Conservation (phyloP, 2,797 vertebrate species). For the Benthosema pterotum region DNA sequence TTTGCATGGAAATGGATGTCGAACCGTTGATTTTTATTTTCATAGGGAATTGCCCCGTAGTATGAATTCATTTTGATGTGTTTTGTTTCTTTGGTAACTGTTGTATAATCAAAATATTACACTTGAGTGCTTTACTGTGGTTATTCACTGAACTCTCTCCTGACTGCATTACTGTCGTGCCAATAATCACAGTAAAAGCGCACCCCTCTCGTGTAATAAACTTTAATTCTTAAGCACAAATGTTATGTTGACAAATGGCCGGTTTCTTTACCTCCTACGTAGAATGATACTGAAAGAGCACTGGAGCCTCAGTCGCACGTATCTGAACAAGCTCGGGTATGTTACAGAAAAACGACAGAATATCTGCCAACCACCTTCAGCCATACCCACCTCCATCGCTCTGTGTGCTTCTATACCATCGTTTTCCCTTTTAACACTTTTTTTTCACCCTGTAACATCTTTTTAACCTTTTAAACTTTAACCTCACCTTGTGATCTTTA, state of each 20-base stretch:
- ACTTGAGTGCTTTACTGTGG: too few species aligned
- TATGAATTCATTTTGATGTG: too few species aligned
- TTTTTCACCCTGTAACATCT: neutral
- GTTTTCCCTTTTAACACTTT: neutral
- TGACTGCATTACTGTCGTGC: too few species aligned
- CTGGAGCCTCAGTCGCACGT: slow-evolving; percentile 78
- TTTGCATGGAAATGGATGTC: too few species aligned
- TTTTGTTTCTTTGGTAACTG: too few species aligned
- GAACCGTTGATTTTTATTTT: too few species aligned
- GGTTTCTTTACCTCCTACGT: slow-evolving; percentile 58
- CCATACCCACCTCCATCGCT: slow-evolving; percentile 11
- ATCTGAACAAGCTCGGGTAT: slow-evolving; percentile 89
- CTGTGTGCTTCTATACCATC: slow-evolving; percentile 35
- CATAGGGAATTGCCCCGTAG: too few species aligned
- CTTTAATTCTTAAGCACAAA: slow-evolving; percentile 2
- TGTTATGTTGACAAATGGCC: slow-evolving; percentile 39
- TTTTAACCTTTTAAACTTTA: slow-evolving; percentile 13
- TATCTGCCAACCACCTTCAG: slow-evolving; percentile 18
- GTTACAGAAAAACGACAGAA: slow-evolving; percentile 70
- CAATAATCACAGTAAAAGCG: too few species aligned
- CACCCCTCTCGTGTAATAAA: too few species aligned
- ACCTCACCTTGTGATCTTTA: too few species aligned
- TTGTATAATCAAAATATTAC: too few species aligned
- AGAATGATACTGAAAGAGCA: slow-evolving; percentile 71
- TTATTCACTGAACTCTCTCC: too few species aligned